Base-by-base conservation (phyloP, 2,888 invertebrate genomes). In the Cordilura impudica region DNA sequence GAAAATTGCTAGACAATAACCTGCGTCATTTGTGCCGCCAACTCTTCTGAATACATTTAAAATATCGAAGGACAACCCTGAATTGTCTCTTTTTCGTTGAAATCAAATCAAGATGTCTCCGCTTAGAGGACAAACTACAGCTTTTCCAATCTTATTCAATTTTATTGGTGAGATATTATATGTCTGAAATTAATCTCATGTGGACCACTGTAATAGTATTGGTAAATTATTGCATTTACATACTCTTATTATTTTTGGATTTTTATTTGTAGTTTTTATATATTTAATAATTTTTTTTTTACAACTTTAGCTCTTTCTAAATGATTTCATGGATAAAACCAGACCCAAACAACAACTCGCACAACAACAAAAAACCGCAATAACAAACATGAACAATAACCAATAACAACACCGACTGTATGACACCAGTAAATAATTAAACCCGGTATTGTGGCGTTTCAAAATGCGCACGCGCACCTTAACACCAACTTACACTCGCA, bases 381-480 rank as follows among this genome's bases (percentile, higher is more conserved):
- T 45, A 60, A 35, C 29, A 29, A 19, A 60, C 39, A 26, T 29
- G 19, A 49, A 39, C 70, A 66, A 39, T 2, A 14, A 54, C 74
- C 43, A 53, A 58, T 45, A 45, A 58, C 65, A 53, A 65, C 67
- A 72, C 39, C 78, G 81, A 39, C 65, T n/a, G n/a, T n/a, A n/a
- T 63, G 60, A 65, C 67, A 65, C 73, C 29, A 56, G 43, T 60
- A 60, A 35, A 70, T 58, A 56, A 66, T 79, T 74, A 71, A 71
- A 56, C 66, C 74, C 54, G 66, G 74, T 78, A 71, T 79, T 75
- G 75, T 66, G 51, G 49, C 56, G 67, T 75, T 75, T 65, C 53
- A 65, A 39, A 71, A 67, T 54, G 63, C 61, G 77, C 70, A 78
- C 72, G 63, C 81, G 79, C 80, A 84, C 85, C 84, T 84, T 35